These are phyloP conservation scores for Synanthedon tipuliformis DNA, from an alignment of 2,888 invertebrate species.

Conservation along the genomic window DNA sequence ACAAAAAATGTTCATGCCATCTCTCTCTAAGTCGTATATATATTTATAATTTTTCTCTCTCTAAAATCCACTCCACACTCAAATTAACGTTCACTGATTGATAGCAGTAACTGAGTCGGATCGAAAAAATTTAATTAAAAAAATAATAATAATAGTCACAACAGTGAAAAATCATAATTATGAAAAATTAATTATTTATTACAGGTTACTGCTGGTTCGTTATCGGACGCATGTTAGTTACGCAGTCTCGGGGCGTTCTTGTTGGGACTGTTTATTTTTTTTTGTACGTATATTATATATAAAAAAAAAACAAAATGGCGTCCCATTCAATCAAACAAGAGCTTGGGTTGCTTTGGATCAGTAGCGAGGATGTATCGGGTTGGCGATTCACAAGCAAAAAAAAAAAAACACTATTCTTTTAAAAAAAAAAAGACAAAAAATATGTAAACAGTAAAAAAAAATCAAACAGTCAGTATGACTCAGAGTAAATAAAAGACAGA, in stretches of 20 bases:
- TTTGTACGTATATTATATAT: constrained; percentile 9
- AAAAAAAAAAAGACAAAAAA: constrained; percentile 32
- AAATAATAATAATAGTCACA: constrained; percentile 29
- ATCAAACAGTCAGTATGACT: constrained; percentile 71
- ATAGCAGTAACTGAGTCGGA: constrained; percentile 58
- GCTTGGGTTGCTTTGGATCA: constrained; percentile 48
- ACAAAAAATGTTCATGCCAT: constrained; percentile 48
- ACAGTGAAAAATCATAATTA: constrained; percentile 13
- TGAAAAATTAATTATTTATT: constrained; percentile 7
- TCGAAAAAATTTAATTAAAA: constrained; percentile 36
- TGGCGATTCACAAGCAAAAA: constrained; percentile 66
- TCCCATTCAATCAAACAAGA: constrained; percentile 22
- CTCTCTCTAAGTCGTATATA: constrained; percentile 31
- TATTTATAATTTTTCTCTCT: constrained; percentile 7
- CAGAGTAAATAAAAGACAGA: constrained; percentile 61
- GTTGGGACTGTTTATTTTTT: constrained; percentile 16
- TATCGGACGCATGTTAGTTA: constrained; percentile 51
- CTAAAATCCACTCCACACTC: constrained; percentile 68
- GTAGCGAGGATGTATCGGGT: constrained; percentile 60
- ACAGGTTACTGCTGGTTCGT: constrained; percentile 44
- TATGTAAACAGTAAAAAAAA: constrained; percentile 38
- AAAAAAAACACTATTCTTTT: constrained; percentile 56
- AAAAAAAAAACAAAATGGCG: constrained; percentile 13
- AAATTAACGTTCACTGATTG: constrained; percentile 41
- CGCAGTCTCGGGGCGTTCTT: constrained; percentile 28